These are phyloP conservation scores for Pecten maximus DNA, from an alignment of 2,888 invertebrate genomes.

Conservation along the genomic window DNA sequence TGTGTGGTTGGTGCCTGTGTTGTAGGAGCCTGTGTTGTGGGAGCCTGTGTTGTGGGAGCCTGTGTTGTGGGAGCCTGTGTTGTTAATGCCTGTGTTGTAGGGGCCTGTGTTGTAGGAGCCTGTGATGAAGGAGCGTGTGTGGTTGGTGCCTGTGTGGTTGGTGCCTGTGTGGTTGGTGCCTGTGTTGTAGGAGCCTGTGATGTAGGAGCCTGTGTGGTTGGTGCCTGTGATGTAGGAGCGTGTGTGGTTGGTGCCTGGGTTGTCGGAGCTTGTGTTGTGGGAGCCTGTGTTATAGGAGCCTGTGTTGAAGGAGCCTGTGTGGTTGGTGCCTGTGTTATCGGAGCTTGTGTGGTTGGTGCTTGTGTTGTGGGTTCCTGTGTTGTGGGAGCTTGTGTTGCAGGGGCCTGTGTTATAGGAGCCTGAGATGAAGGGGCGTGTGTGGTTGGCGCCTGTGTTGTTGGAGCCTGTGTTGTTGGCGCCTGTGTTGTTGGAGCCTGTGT, in stretches of 20 bases:
- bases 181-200: conserved; percentile 31
- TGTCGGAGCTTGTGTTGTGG: neutral
- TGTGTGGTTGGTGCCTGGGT: conserved; percentile 6
- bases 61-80: neutral
- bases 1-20: conserved; percentile 16
- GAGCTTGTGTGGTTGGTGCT: neutral
- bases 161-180: neutral
- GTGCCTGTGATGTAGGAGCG: neutral
- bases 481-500: conserved; percentile 23
- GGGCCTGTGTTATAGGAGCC: neutral
- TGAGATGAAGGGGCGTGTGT: neutral
- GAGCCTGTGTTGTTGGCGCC: neutral
- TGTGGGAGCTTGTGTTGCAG: neutral
- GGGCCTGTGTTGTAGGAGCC: neutral
- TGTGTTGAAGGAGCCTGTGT: neutral
- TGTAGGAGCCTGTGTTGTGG: neutral
- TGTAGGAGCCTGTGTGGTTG: neutral
- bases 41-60: neutral
- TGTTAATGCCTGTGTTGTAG: too few relatives aligned
- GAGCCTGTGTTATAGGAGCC: conserved; percentile 5
- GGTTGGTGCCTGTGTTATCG: neutral
- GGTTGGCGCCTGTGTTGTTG: neutral
- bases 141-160: conserved; percentile 8
- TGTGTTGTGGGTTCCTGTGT: conserved; percentile 10
- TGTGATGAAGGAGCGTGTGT: neutral